These are phyloP conservation scores for Phataginus tetradactyla DNA, from an alignment of 2,797 vertebrate species.

Conservation along the genomic window DNA sequence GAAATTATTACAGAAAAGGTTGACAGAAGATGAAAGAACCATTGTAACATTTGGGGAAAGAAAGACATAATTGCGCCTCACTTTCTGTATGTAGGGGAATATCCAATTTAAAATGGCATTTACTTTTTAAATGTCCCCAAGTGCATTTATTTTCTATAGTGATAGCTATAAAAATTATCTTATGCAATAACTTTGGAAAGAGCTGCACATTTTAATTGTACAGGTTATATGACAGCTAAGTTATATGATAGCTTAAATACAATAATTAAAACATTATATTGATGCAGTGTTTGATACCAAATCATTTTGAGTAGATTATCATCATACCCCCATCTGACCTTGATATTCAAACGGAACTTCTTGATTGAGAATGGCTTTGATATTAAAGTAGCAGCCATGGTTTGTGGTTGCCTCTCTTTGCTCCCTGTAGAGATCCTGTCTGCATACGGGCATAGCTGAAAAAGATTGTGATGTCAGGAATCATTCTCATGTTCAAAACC, in stretches of 20 bases:
- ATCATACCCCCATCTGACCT: not conserved
- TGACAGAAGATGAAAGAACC: constrained; percentile 26
- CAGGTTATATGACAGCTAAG: not conserved
- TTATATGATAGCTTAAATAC: constrained; percentile 34
- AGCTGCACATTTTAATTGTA: constrained; percentile 41
- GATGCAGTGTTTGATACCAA: constrained; percentile 14
- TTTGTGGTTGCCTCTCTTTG: constrained; percentile 14
- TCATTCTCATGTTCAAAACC: not conserved
- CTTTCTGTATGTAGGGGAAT: constrained; percentile 49
- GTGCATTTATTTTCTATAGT: constrained; percentile 30
- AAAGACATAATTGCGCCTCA: not conserved
- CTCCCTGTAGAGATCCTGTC: not conserved
- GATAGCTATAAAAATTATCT: not conserved
- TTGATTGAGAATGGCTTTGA: constrained; percentile 5
- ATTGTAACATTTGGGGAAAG: not conserved
- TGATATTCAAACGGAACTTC: not conserved
- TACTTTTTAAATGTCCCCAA: constrained; percentile 32
- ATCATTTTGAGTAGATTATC: constrained; percentile 19
- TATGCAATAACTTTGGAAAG: constrained; percentile 15
- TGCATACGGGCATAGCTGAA: not conserved
- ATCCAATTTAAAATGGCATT: constrained; percentile 62
- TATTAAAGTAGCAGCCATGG: not conserved
- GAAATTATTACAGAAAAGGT: constrained; percentile 32
- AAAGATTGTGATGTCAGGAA: constrained; percentile 21
- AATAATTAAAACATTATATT: constrained; percentile 26